Base-by-base conservation (phyloP, 2,797 vertebrate species). In the Percopsis omiscomaycus region DNA sequence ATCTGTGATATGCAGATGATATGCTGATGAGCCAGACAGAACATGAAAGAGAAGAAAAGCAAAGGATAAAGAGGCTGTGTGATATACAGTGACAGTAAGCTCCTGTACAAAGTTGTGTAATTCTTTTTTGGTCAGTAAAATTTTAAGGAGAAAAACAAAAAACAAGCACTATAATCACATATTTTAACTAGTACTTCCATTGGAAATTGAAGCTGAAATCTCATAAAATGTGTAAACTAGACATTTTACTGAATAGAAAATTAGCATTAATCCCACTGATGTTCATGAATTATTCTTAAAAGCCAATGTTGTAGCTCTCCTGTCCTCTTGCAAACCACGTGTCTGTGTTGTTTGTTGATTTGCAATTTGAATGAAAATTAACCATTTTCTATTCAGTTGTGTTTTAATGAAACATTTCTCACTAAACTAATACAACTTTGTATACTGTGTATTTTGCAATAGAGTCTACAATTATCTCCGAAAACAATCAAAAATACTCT, bases 1-100 rank as follows among this genome's bases (percentile, higher is more conserved):
- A 51, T 61, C 16, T 27, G 77, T 66, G 72, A 72, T 77, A 80
- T 84, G 72, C 81, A 79, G 77, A 78, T 74, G 68, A 83, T 69
- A 76, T 77, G 68, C 48, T 77, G 79, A 85, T 79, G 66, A 81
- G 73, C n/a, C 55, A 32, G 66, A 72, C 30, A 55, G 71, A 59
- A 70, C 70, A 81, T 77, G 8, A 78, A 80, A 69, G 68, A 28
- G 55, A 22, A 64, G 63, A 30, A 13, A 14, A 5, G 55, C 60
- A 44, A 32, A 54, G 12, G 55, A 52, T 69, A 61, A 74, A 78
- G 54, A 27, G 0, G 11, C 56, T 27, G 42, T 46, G 37, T 59
- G 42, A 59, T 57, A 64, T 64, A 65, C 52, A 63, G 64, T 11
- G 50, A 66, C 51, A 59, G 11, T 12, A 46, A 6, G 42, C 16